These are phyloP conservation scores for Horisme vitalbata DNA, from an alignment of 2,888 invertebrate species.

Conservation along the genomic window DNA sequence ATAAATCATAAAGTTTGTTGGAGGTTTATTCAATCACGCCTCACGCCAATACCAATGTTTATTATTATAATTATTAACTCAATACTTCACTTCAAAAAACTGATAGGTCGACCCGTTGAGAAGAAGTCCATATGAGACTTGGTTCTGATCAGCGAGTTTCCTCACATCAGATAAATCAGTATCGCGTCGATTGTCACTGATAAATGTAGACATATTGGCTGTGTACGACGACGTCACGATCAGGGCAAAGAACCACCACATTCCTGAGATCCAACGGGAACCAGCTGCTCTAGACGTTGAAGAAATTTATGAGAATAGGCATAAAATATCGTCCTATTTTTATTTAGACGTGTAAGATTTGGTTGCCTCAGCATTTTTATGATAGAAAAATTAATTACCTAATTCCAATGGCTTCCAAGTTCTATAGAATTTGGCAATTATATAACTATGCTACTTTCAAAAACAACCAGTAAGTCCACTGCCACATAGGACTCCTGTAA, in stretches of 20 bases:
- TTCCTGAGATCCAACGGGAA: conserved; percentile 92
- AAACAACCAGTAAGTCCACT: background rate
- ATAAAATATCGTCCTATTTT: too few species aligned
- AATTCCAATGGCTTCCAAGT: too few species aligned
- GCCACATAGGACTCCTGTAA: too few species aligned
- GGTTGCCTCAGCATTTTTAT: too few species aligned
- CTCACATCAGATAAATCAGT: conserved; percentile 92
- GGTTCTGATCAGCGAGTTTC: conserved; percentile 91
- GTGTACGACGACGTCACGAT: conserved; percentile 92
- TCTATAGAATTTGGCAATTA: too few species aligned
- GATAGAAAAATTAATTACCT: too few species aligned
- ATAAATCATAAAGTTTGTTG: too few species aligned
- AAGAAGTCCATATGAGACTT: conserved; percentile 93
- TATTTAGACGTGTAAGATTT: too few species aligned
- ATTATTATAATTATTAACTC: too few species aligned
- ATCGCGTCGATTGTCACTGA: conserved; percentile 90
- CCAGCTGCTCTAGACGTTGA: conserved; percentile 90
- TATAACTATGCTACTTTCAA: background rate
- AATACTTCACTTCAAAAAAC: conserved; percentile 89
- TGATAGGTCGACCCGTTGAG: conserved; percentile 90
- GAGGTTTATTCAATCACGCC: too few species aligned
- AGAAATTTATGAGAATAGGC: too few species aligned
- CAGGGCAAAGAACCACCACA: conserved; percentile 97
- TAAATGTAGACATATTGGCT: conserved; percentile 91
- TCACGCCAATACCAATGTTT: too few species aligned